Base-by-base conservation (phyloP, 2,797 vertebrate genomes). In the Lacerta agilis region DNA sequence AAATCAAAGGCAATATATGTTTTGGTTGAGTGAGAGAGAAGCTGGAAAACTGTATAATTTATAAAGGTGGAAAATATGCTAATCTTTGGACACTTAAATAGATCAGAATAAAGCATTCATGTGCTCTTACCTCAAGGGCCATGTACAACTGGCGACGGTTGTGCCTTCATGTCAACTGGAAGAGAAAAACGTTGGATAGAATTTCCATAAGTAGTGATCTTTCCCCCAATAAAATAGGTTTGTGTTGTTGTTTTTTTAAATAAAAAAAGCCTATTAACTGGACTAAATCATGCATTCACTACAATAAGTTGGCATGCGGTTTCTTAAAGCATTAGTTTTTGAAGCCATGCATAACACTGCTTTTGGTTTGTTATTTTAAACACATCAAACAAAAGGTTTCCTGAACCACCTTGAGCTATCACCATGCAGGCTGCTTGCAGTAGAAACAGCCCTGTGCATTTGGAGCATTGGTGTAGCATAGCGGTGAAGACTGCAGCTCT, bases 101-200 rank as follows among this genome's bases (percentile, higher is more conserved):
- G 92, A 92, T 86, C 88, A 83, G 83, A 90, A 71, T 90, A 86
- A 94, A 94, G 92, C 94, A 95, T 92, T 92, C 82, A 85, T 94
- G 83, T 90, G 90, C 87, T 91, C 77, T 90, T 91, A 85, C 64
- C 92, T 90, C 64, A 38, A 82, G 86, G 92, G 86, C 88, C 89
- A 93, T 85, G 82, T 90, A 90, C 64, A 79, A 87, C 89, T 13
- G 23, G 93, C 83, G 67, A 25, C 76, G 87, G 41, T 87, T 87
- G 71, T 79, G 7, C 78, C 61, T 83, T 86, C 75, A 72, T 86
- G 81, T 90, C 87, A 77, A 88, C 20, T 77, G 79, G 79, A 69
- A 33, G 58, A 81, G 45, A 45, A 71, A 92, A 88, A 18, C n/a
- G 23, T 80, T 91, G 88, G 79, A 55, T 71, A n/a, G 58, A 77